phyloP scores from a whole-genome alignment of 2,797 vertebrate genomes.

The Sphenopsis melanotis region DNA sequence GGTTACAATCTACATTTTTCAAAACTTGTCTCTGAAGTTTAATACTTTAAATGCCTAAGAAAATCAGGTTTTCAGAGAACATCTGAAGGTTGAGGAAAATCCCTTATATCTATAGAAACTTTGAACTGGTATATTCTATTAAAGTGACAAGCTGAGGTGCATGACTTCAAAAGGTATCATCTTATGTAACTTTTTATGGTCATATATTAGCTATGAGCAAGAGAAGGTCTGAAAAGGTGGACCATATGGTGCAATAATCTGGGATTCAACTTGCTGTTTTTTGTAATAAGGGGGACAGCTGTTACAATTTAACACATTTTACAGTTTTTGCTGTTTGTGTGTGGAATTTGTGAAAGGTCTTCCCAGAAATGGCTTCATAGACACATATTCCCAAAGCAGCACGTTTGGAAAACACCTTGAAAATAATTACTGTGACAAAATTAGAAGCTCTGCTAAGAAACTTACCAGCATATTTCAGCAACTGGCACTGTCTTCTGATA shows the following conservation, averaged over 20 bases:
- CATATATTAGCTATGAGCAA: background rate
- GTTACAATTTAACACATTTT: background rate
- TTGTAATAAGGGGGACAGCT: background rate
- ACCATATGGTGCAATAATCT: background rate
- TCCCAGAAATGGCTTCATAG: background rate
- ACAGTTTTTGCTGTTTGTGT: background rate
- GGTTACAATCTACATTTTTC: background rate
- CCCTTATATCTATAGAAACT: background rate
- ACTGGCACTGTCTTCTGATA: background rate
- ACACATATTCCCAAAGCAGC: background rate
- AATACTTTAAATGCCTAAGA: background rate
- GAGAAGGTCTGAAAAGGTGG: background rate
- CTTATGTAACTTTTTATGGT: background rate
- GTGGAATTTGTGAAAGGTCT: background rate
- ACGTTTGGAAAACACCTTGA: conserved; percentile 1
- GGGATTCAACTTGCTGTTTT: background rate
- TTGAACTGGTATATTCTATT: background rate
- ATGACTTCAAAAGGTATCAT: background rate
- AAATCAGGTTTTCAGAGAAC: background rate
- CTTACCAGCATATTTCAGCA: background rate
- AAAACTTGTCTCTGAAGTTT: background rate
- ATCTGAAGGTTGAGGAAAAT: background rate
- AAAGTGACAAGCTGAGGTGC: background rate
- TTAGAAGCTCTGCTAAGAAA: conserved; percentile 4
- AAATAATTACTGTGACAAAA: background rate